These are phyloP conservation scores for Drosophila sordidula DNA, from an alignment of 2,888 invertebrate species.

Conservation along the genomic window DNA sequence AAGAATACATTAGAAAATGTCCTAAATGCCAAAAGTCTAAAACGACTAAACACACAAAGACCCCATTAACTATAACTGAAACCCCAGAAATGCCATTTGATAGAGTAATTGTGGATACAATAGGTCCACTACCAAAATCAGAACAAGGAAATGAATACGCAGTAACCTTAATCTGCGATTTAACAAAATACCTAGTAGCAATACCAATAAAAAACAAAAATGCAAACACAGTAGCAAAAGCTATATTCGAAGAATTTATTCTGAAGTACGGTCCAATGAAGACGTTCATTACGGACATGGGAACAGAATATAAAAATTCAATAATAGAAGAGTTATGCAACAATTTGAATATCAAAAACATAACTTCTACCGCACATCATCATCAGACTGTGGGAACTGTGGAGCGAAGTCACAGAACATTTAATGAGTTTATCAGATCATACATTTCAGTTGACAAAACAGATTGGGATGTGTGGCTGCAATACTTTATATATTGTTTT, in stretches of 20 bases:
- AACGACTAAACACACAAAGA: no score
- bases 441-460: no score
- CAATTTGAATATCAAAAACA: neutral
- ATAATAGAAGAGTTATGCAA: neutral
- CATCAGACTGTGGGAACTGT: neutral
- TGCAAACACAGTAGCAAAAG: neutral
- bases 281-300: no score
- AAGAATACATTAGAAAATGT: no score
- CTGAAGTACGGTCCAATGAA: no score
- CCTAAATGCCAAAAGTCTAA: no score
- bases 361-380: neutral
- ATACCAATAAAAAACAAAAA: neutral
- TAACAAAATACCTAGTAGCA: neutral
- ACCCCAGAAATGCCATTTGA: neutral
- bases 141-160: neutral
- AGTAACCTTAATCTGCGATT: neutral
- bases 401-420: neutral
- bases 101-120: slow-evolving; percentile 4
- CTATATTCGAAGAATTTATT: neutral
- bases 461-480: no score
- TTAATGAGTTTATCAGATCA: no score
- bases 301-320: no score
- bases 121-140: neutral
- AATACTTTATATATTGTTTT: no score
- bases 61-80: slow-evolving; percentile 7